Evolutionary conservation across 2,113 vertebrate species (phyloP), one percentile per base, ranked within the genome.

Genomic region (Gila orcuttii): DNA sequence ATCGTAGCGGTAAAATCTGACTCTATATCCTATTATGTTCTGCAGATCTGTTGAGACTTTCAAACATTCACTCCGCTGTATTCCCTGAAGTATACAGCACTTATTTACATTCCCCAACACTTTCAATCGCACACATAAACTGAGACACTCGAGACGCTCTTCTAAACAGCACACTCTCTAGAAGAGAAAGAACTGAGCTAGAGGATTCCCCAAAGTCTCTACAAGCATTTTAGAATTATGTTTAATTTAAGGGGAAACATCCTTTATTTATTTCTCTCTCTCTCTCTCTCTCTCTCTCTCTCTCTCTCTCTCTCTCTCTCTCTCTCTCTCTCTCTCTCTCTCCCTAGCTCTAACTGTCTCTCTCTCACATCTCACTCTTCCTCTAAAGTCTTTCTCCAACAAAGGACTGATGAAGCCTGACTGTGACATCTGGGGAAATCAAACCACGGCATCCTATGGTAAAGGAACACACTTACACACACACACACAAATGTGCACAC

Each of bases 231-330:
- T 94, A 93, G 76, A 86, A 78, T 88, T 86, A 94, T 94, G 87
- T 93, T 95, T 94, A 92, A 95, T 95, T 94, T 92, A 95, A 82
- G 77, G 21, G 66, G 85, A 87, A 91, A 92, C 93, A 93, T 93
- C 59, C 80, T 91, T 94, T 92, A 93, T 94, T 94, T 91, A 93
- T 94, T 89, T 86, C 68, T 82, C 33, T 78, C 71, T 77, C 39
- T n/a, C 28, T 69, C 11, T 36, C 60, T 81, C 57, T 60, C 77
- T 64, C 82, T 66, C 33, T 17, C 66, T 23, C 17, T 28, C 74
- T 83, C 31, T 85, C 47, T 66, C 47, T 39, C 36, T 73, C 82
- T 25, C 36, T 73, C 79, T 68, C 86, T 77, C 85, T 87, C 89
- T 52, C 77, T 4, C 19, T 50, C 59, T 88, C 10, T 36, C 60